phyloP scores from a whole-genome alignment of 2,797 vertebrate species.

The Anisognathus igniventris region DNA sequence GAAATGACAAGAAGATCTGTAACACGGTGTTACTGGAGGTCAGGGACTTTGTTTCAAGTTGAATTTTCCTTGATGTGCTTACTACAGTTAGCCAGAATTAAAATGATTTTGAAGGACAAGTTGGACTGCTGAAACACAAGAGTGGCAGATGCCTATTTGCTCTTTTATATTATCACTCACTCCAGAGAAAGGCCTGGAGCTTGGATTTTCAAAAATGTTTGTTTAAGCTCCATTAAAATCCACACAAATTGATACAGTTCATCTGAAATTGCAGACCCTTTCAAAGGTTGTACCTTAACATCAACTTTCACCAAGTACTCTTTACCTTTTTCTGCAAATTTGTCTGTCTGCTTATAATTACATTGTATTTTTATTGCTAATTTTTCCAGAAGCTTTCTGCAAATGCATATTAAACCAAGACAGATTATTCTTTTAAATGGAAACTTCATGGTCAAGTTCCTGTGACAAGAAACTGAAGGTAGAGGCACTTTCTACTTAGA shows the following conservation, averaged over 20 bases:
- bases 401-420: background rate
- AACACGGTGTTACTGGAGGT: rapidly evolving
- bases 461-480: background rate
- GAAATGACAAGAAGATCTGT: background rate
- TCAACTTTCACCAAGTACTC: background rate
- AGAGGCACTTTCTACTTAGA: background rate
- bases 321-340: background rate
- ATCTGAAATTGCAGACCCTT: background rate
- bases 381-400: background rate
- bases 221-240: background rate
- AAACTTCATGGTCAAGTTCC: background rate
- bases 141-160: background rate
- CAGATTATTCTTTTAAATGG: background rate
- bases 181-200: background rate
- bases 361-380: background rate
- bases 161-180: background rate
- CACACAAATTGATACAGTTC: background rate
- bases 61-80: background rate
- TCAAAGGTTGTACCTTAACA: background rate
- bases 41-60: background rate
- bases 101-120: background rate
- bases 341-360: background rate
- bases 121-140: background rate
- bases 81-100: background rate
- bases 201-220: background rate